A percentile compares a stretch with the other conserved stretches of the same genome.
These are phyloP conservation scores for Platysternon megacephalum DNA, from an alignment of 2,113 vertebrate genomes.

Conservation along the genomic window DNA sequence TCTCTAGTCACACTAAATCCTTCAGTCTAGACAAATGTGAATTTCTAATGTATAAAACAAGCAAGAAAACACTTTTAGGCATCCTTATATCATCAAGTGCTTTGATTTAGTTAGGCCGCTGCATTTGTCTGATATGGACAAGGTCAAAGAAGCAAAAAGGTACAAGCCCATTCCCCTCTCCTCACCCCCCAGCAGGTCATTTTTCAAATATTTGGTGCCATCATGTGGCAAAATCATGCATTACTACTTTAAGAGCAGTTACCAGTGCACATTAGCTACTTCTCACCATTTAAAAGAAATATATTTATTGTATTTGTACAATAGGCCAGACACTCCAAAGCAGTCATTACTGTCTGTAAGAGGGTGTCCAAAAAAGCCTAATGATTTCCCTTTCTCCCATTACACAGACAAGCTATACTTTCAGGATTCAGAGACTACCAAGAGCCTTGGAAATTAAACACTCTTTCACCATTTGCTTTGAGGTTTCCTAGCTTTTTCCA, in stretches of 20 bases:
- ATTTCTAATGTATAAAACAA: background rate
- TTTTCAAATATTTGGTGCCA: slow-evolving; percentile 9
- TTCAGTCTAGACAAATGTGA: background rate
- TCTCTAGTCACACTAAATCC: background rate
- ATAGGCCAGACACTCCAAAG: background rate
- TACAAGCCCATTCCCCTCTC: background rate
- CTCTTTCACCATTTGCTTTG: background rate
- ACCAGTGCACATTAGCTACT: background rate
- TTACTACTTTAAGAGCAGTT: background rate
- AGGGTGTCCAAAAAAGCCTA: background rate
- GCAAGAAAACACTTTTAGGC: background rate
- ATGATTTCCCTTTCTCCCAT: background rate
- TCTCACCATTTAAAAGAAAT: background rate
- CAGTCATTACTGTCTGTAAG: background rate
- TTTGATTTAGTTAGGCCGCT: background rate
- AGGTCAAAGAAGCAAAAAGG: background rate
- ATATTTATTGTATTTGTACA: background rate
- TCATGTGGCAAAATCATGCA: background rate
- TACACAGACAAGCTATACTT: background rate
- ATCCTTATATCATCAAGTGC: background rate
- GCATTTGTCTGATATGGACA: background rate
- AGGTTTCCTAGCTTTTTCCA: background rate
- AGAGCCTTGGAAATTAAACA: background rate
- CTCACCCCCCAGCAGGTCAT: background rate
- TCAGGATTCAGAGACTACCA: background rate